Percentiles rank a stretch among this genome's conserved stretches.
phyloP scores from a whole-genome alignment of 2,113 vertebrate species.

The Osmerus mordax region DNA sequence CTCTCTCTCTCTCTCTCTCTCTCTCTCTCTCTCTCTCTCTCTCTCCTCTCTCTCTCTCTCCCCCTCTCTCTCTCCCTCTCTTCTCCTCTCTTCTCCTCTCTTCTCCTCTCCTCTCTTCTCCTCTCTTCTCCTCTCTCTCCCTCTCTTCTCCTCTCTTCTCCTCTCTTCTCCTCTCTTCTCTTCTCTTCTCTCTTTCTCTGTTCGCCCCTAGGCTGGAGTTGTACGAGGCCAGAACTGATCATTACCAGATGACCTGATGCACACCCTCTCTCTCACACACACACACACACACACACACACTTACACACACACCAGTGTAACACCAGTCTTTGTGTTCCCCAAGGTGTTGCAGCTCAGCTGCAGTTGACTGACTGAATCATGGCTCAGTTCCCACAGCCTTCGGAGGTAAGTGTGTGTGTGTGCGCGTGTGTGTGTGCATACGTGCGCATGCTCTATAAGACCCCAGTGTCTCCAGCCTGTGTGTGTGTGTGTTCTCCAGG shows the following conservation, averaged over 20 bases:
- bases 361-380: constrained; percentile 84
- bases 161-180: not conserved
- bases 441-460: not conserved
- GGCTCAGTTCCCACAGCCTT: constrained; percentile 96
- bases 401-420: constrained; percentile 79
- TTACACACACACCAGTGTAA: not conserved
- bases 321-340: constrained; percentile 36
- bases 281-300: not conserved
- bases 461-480: not conserved
- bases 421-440: not conserved
- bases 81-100: not conserved
- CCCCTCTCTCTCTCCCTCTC: not conserved
- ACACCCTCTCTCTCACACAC: not conserved
- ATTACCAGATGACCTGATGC: not conserved
- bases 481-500: constrained; percentile 62
- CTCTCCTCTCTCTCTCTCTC: not conserved
- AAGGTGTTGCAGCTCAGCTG: constrained; percentile 59
- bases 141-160: not conserved
- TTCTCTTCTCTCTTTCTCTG: not conserved
- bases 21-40: not conserved
- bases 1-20: not conserved
- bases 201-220: too few relatives aligned
- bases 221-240: not conserved
- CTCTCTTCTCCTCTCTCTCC: not conserved
- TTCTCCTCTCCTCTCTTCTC: not conserved